phyloP scores from a whole-genome alignment of 2,113 vertebrate species.

The Sapajus apella region DNA sequence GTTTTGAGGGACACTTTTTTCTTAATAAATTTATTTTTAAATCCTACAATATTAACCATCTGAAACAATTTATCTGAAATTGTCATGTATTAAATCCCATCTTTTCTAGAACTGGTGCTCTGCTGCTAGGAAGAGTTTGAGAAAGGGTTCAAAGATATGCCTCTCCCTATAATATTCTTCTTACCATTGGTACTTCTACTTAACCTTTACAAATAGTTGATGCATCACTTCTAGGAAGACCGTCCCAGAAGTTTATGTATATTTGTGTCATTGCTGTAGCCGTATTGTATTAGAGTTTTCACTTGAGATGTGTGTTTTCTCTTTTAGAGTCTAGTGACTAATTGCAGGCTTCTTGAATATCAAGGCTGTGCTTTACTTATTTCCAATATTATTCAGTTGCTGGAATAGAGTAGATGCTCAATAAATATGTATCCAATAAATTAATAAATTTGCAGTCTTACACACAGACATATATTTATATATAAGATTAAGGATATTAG shows the following conservation, averaged over 20 bases:
- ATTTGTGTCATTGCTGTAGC: not conserved
- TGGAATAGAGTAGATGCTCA: not conserved
- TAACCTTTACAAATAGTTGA: not conserved
- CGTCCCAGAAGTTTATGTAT: not conserved
- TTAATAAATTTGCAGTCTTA: not conserved
- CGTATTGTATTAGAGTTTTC: not conserved
- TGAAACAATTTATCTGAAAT: slow-evolving; percentile 34
- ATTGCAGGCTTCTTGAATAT: slow-evolving; percentile 9
- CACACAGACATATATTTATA: not conserved
- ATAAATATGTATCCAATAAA: not conserved
- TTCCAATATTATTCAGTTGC: slow-evolving; percentile 13
- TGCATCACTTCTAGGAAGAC: not conserved
- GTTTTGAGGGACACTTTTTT: not conserved
- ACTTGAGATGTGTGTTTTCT: not conserved
- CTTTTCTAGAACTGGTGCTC: slow-evolving; percentile 36
- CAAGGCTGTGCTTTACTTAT: not conserved
- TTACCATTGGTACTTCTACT: not conserved
- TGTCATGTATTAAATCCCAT: slow-evolving; percentile 14
- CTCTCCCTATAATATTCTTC: not conserved
- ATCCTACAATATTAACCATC: not conserved
- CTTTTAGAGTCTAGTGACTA: not conserved
- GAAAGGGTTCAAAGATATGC: slow-evolving; percentile 35
- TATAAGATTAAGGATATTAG: not conserved
- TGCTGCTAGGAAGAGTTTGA: slow-evolving; percentile 37
- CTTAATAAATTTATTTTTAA: slow-evolving; percentile 35